Evolutionary conservation across 2,113 vertebrate genomes (phyloP), one percentile per base, ranked within the genome.

Genomic region (Phalacrocorax pelagicus): DNA sequence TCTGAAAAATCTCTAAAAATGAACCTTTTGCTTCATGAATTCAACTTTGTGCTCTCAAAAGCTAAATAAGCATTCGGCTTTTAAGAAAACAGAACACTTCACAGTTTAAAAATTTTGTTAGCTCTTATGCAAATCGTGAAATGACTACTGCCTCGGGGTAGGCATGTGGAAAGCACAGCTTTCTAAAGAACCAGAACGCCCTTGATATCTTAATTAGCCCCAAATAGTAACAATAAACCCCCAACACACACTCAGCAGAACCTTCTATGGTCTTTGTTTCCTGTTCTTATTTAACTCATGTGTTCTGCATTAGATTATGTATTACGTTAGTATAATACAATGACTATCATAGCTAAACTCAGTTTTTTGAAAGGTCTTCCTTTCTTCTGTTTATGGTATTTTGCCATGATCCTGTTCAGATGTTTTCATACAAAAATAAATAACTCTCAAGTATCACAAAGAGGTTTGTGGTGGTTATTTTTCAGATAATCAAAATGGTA

Each of bases 1-100:
- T 47, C 69, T 42, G 12, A 66, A 92, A 90, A 80, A 78, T 77
- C 79, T 88, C 78, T 95, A 95, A 95, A 97, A 97, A 88, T 93
- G 96, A 96, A 58, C 18, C 23, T 83, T 79, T 70, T 94, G 63
- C 81, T 97, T 96, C 58, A 82, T 78, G 47, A 46, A 78, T 72
- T 95, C n/a, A 82, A 78, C 94, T 95, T 95, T 13, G 5, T 94
- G 77, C 73, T 96, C 96, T 88, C 84, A 91, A 95, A 96, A 74
- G 40, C 23, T 93, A 96, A 97, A 86, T 74, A 93, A 86, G 49
- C 62, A 77, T 94, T 94, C 46, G 87, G 70, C 40, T 86, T 95
- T 79, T 95, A 63, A 86, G 75, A 86, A 93, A 93, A 91, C 42
- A 90, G 82, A 97, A 84, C 65, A 72, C 44, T 82, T 93, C 23